These are phyloP conservation scores for Sebastes minor DNA, from an alignment of 2,797 vertebrate genomes.

Conservation along the genomic window DNA sequence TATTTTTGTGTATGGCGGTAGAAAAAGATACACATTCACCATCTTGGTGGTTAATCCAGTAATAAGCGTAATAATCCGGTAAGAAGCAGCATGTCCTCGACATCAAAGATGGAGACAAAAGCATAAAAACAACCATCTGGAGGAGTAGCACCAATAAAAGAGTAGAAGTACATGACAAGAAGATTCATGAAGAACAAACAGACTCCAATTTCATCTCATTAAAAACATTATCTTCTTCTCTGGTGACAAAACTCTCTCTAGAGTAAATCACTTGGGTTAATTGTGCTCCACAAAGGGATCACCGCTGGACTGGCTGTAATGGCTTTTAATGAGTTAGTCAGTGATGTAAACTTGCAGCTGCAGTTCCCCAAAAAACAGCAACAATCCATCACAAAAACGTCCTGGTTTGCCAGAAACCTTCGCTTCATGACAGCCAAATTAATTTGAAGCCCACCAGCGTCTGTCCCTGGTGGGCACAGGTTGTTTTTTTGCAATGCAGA, in stretches of 20 bases:
- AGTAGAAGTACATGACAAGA: not conserved
- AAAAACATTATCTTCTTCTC: not conserved
- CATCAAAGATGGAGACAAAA: not conserved
- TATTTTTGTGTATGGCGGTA: not conserved
- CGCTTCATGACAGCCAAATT: not conserved
- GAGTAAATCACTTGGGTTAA: slow-evolving; percentile 12
- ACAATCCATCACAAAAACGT: not conserved
- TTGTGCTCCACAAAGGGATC: not conserved
- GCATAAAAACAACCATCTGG: not conserved
- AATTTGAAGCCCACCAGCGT: not conserved
- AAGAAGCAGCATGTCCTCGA: not conserved
- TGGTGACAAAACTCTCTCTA: not conserved
- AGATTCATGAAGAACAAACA: not conserved
- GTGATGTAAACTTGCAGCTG: not conserved
- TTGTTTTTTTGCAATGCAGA: not conserved
- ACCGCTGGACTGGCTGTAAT: not conserved
- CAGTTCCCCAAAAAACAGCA: not conserved
- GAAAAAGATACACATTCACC: not conserved
- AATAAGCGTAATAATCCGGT: slow-evolving; percentile 1
- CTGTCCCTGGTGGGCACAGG: not conserved
- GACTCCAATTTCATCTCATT: not conserved
- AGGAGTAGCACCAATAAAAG: not conserved
- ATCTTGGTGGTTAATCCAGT: not conserved
- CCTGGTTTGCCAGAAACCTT: not conserved
- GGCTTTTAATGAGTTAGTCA: slow-evolving; percentile 18